Conservation (phyloP, 2,888 invertebrate species). For the Thecocarcelia acutangulata region DNA sequence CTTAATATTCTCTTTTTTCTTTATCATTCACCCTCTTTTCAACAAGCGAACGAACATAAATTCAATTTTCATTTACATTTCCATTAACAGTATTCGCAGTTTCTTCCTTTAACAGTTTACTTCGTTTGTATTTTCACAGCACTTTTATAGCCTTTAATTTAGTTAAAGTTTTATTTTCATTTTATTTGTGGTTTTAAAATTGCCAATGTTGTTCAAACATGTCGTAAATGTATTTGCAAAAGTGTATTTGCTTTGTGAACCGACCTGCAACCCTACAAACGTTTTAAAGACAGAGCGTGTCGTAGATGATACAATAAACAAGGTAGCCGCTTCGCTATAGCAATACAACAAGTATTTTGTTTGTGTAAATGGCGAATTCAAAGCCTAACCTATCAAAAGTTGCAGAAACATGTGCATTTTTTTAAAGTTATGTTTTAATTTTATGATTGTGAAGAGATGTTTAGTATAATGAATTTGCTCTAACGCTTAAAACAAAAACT, state of each 20-base stretch:
- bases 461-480: too few relatives aligned
- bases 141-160: slow-evolving; percentile 50
- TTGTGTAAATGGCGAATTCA: too few relatives aligned
- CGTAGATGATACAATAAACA: too few relatives aligned
- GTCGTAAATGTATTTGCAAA: slow-evolving; percentile 16
- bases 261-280: too few relatives aligned
- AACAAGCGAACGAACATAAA: slow-evolving; percentile 32
- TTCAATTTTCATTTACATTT: slow-evolving; percentile 61
- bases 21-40: not conserved
- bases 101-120: slow-evolving; percentile 1
- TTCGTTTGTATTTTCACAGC: slow-evolving; percentile 5
- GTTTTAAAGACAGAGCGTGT: too few relatives aligned
- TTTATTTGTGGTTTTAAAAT: slow-evolving; percentile 48
- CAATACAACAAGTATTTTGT: too few relatives aligned
- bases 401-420: too few relatives aligned
- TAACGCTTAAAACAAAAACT: too few relatives aligned
- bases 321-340: too few relatives aligned
- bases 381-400: too few relatives aligned
- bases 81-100: slow-evolving; percentile 44
- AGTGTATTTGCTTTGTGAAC: not conserved
- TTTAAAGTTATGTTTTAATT: too few relatives aligned
- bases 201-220: slow-evolving; percentile 31
- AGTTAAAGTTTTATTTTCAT: slow-evolving; percentile 28
- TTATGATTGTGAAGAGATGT: too few relatives aligned
- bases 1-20: not conserved